Evolutionary conservation across 2,888 invertebrate species (phyloP), one percentile per base, ranked within the genome.

Genomic region (Apamea anceps): DNA sequence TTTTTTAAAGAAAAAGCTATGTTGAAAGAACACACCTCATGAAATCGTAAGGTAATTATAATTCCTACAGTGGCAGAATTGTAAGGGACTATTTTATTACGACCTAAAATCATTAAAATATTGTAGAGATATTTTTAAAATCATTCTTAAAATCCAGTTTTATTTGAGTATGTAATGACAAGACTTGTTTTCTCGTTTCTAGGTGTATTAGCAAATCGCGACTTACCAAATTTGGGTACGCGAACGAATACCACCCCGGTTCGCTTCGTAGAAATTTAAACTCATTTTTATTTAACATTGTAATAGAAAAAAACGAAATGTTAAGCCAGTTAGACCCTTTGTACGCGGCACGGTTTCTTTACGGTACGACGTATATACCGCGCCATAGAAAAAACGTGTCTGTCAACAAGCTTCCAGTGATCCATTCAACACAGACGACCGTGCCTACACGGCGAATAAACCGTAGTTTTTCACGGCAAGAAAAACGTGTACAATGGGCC

Each of bases 131-230:
- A 76, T 84, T 81, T 75, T 76, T 75, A n/a, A 80, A 79, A 83
- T 83, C 77, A 81, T 79, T 77, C 67, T 71, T 42, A 70, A 68
- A 84, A 79, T 79, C 57, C 80, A 75, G 57, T 83, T 72, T 79
- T 81, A 81, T 87, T 87, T 82, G 71, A 78, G 42, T 85, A 83
- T 80, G 66, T 65, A 67, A 71, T 81, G 83, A 63, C 77, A 87
- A 85, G 85, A 84, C 86, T 85, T 88, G 88, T 89, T 87, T 89
- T 88, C 92, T 91, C 89, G 91, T 92, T 91, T 91, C 88, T 88
- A 87, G 82, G 80, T 87, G 86, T 85, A 85, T 81, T 80, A 81
- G 75, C 75, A 84, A 87, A 80, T 81, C 77, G 84, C 82, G 81
- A 88, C 74, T 77, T 88, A 86, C 82, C 83, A 75, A 74, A 72